Evolutionary conservation across 2,797 vertebrate species (phyloP), one percentile per base, ranked within the genome.

Genomic region (Dendrocincla tyrannina): DNA sequence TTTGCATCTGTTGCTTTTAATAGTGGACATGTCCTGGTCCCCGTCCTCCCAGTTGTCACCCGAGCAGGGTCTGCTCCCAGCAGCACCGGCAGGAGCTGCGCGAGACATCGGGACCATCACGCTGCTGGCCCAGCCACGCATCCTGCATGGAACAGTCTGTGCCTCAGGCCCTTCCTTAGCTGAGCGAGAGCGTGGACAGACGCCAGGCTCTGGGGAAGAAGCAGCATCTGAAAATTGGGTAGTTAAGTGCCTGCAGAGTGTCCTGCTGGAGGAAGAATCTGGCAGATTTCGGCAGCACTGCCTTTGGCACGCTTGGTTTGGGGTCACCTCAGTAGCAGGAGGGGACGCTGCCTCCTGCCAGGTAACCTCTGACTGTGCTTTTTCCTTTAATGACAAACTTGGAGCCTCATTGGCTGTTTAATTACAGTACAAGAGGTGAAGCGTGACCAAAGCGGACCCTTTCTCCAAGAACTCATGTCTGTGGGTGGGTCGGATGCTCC

Each of bases 201-300:
- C 6, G 95, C 96, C 95, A 93, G 89, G 92, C 89, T 85, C 91
- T 53, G 87, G 11, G 82, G 12, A 13, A 47, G 96, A 60, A n/a
- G 63, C 95, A 89, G 96, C 81, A 32, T 75, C 95, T 77, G 68
- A 87, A 95, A 91, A 94, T 84, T 80, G 90, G 89, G 52, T 91
- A 94, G 88, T 80, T 95, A 90, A 88, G 63, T 35, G 74, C 96
- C 94, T 89, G 95, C 92, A 3, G 96, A 85, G 95, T 7, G 42
- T 67, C 94, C 89, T 35, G 93, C 92, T 95, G 96, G 92, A 86
- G 85, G 53, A 56, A 37, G 79, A 76, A 35, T 17, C 73, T 56
- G 89, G 88, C 93, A 41, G 87, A 15, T 63, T 89, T 62, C 3
- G 1, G 58, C 90, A 44, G 86, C 13, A 30, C 78, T 5, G 47